These are phyloP conservation scores for Pollimyrus isidori DNA, from an alignment of 2,113 vertebrate species.

Conservation along the genomic window DNA sequence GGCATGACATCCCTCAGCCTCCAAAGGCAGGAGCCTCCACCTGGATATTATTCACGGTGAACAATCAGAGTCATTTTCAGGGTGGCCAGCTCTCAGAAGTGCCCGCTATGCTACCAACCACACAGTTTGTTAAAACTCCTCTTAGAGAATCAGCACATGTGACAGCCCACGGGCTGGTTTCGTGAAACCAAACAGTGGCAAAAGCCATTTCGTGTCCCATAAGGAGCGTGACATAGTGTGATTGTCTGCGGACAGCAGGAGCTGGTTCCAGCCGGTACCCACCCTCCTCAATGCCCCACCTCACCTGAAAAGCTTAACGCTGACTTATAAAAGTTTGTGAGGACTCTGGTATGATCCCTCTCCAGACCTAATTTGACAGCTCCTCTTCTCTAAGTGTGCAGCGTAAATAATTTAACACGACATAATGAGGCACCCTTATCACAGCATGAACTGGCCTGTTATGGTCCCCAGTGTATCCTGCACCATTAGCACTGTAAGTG, in stretches of 20 bases:
- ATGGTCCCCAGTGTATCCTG: neutral
- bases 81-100: neutral
- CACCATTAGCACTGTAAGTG: neutral
- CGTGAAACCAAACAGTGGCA: neutral
- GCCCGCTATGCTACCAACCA: no score
- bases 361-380: neutral
- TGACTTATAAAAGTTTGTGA: neutral
- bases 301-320: neutral
- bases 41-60: neutral
- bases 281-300: neutral
- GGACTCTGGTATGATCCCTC: neutral
- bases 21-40: neutral
- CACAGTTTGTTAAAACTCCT: neutral
- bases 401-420: conserved; percentile 5
- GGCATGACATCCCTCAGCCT: neutral
- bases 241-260: neutral
- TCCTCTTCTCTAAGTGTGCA: neutral
- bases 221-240: neutral
- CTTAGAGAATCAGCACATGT: neutral
- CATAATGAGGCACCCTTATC: neutral
- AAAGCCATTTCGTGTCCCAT: neutral
- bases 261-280: neutral
- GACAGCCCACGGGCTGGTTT: neutral
- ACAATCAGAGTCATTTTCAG: neutral
- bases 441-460: neutral